Evolutionary conservation across 2,888 invertebrate genomes (phyloP).

Genomic region (Congeria kusceri): DNA sequence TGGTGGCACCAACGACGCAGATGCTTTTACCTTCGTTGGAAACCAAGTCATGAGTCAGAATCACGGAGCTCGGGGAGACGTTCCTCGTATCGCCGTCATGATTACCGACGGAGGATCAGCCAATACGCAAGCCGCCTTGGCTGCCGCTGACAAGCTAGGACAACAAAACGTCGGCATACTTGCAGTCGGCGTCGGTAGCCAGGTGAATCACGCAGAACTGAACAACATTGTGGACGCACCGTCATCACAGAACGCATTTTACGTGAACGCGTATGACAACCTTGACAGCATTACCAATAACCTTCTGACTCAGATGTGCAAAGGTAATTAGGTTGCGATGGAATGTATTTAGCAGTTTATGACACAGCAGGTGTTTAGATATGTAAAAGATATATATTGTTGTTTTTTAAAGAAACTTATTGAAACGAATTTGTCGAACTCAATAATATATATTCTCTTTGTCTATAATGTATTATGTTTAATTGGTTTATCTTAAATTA

Average conservation of each 20-base stretch:
- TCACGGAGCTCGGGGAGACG: constrained; percentile 68
- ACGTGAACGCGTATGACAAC: constrained; percentile 69
- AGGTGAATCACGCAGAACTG: constrained; percentile 65
- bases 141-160: constrained; percentile 64
- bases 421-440: too few relatives aligned
- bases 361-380: too few relatives aligned
- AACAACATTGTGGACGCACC: constrained; percentile 68
- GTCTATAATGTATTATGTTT: too few relatives aligned
- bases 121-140: constrained; percentile 57
- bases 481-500: too few relatives aligned
- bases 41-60: constrained; percentile 67
- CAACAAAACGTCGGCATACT: constrained; percentile 65
- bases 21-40: constrained; percentile 67
- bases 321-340: constrained; percentile 57
- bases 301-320: constrained; percentile 67
- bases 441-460: too few relatives aligned
- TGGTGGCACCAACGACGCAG: constrained; percentile 76
- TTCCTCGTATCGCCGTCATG: constrained; percentile 70
- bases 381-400: too few relatives aligned
- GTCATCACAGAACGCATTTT: constrained; percentile 65
- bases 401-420: too few relatives aligned
- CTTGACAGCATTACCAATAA: constrained; percentile 65
- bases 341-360: too few relatives aligned
- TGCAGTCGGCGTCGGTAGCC: constrained; percentile 71
- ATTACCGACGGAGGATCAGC: constrained; percentile 71